phyloP scores from a whole-genome alignment of 2,113 vertebrate species.

The Baryphthengus martii region DNA sequence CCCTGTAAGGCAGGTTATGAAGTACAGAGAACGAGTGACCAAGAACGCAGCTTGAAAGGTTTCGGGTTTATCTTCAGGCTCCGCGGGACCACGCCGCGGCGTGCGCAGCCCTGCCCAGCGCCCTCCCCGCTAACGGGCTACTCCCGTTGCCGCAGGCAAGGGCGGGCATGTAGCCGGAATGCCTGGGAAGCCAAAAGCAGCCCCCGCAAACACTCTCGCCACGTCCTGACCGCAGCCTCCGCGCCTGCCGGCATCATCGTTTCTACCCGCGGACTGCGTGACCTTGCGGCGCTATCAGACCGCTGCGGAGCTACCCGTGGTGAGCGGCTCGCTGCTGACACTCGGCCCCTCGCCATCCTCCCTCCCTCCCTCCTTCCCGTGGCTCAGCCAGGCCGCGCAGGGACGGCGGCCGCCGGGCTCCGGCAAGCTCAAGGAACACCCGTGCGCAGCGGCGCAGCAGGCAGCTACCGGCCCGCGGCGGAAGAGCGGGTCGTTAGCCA shows the following conservation, averaged over 20 bases:
- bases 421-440: rapidly evolving
- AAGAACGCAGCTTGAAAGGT: rapidly evolving
- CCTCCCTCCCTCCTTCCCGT: rapidly evolving
- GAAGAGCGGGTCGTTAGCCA: no score
- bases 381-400: background rate
- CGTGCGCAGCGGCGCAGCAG: no score
- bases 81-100: no score
- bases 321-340: background rate
- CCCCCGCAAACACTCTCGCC: rapidly evolving
- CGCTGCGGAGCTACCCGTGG: background rate
- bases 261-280: background rate
- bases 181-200: rapidly evolving
- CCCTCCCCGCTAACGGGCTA: background rate
- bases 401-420: background rate
- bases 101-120: background rate
- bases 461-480: no score
- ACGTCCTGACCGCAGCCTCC: background rate
- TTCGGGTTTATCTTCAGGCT: rapidly evolving
- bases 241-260: rapidly evolving
- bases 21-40: rapidly evolving
- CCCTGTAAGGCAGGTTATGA: rapidly evolving
- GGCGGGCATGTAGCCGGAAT: rapidly evolving
- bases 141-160: background rate
- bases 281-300: background rate
- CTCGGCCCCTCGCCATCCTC: background rate